Percentiles rank a stretch among this genome's conserved stretches.
Conservation (phyloP, 1,140 invertebrate species). For the Dolichoris vasculosae region DNA sequence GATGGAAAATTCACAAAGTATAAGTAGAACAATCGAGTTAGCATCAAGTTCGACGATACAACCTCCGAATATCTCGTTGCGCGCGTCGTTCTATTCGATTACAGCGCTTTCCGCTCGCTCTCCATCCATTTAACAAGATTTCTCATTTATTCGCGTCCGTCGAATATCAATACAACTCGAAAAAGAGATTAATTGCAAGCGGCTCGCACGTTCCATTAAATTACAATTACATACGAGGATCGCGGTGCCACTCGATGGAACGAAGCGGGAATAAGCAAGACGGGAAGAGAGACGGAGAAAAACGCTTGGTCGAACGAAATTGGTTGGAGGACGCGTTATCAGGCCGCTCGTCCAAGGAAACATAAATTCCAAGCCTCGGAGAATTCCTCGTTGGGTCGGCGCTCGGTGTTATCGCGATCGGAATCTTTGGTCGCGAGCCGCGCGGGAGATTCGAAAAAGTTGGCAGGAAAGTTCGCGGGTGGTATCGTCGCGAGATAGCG, state of each 20-base stretch:
- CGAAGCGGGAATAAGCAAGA: constrained; percentile 29
- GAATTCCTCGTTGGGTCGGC: no score
- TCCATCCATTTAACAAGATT: constrained; percentile 44
- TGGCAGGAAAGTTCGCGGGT: no score
- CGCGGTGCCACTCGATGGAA: background rate
- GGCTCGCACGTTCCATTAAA: constrained; percentile 34
- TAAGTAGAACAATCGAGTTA: constrained; percentile 33
- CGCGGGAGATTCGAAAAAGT: no score
- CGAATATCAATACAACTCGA: constrained; percentile 43
- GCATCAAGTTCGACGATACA: constrained; percentile 20
- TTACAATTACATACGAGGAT: constrained; percentile 31
- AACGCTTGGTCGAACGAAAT: background rate
- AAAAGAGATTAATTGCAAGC: constrained; percentile 47
- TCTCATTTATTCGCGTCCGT: constrained; percentile 44
- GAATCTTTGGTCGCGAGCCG: no score
- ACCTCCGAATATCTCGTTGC: background rate
- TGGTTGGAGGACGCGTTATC: no score
- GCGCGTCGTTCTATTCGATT: constrained; percentile 37
- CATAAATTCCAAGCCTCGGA: background rate
- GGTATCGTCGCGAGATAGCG: no score
- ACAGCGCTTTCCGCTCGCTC: constrained; percentile 8
- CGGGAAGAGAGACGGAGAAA: constrained; percentile 23
- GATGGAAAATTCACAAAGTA: constrained; percentile 19
- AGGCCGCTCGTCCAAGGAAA: background rate
- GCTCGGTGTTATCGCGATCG: background rate